Evolutionary conservation across 2,888 invertebrate genomes (phyloP).

Genomic region (Malacosoma neustria): DNA sequence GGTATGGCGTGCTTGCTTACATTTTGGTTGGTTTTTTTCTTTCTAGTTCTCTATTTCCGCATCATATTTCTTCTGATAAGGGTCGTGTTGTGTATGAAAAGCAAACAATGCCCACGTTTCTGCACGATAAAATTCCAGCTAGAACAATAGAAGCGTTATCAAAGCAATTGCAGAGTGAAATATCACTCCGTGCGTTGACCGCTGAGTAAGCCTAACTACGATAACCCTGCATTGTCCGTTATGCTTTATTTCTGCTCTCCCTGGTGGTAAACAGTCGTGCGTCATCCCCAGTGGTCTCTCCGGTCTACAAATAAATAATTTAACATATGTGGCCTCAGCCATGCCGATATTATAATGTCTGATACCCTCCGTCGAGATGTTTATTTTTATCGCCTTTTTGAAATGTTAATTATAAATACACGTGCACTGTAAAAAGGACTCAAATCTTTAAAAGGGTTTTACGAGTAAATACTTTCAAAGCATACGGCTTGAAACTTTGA

Average conservation of each 20-base stretch:
- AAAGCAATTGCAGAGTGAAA: slow-evolving; percentile 36
- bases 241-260: slow-evolving; percentile 61
- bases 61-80: slow-evolving; percentile 3
- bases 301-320: slow-evolving; percentile 55
- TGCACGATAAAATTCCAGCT: slow-evolving; percentile 25
- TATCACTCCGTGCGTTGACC: slow-evolving; percentile 50
- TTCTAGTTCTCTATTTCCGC: not conserved
- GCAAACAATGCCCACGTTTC: slow-evolving; percentile 25
- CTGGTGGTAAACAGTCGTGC: slow-evolving; percentile 65
- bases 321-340: slow-evolving; percentile 34
- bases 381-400: slow-evolving; percentile 1
- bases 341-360: slow-evolving; percentile 20
- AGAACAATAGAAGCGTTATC: slow-evolving; percentile 52
- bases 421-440: not conserved
- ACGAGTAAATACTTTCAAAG: not conserved
- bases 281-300: slow-evolving; percentile 56
- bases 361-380: slow-evolving; percentile 12
- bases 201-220: slow-evolving; percentile 41
- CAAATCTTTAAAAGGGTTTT: not conserved
- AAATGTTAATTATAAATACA: not conserved
- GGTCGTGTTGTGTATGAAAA: slow-evolving; percentile 5
- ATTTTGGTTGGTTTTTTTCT: no score
- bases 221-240: slow-evolving; percentile 48
- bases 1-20: no score
- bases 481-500: not conserved